Percentiles rank a stretch among this genome's conserved stretches.
These are phyloP conservation scores for Endomychus coccineus DNA, from an alignment of 2,888 invertebrate species.

Conservation along the genomic window DNA sequence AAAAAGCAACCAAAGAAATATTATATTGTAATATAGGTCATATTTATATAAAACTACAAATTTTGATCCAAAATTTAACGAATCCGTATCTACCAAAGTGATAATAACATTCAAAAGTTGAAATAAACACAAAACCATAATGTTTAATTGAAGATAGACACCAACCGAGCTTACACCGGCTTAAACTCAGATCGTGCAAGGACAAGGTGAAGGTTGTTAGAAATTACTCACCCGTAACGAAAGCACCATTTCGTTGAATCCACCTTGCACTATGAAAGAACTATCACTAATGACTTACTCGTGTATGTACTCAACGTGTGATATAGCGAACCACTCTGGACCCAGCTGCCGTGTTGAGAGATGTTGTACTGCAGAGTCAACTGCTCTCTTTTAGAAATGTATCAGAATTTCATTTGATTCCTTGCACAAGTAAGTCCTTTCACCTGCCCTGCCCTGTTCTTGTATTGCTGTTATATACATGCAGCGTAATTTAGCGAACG, in stretches of 20 bases:
- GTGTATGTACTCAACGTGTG: no score
- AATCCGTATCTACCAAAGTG: no score
- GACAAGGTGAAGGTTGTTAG: slow-evolving; percentile 27
- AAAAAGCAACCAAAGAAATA: no score
- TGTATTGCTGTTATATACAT: slow-evolving; percentile 1
- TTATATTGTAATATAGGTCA: no score
- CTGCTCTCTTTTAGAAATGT: slow-evolving; percentile 41
- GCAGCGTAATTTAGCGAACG: no score
- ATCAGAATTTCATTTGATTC: slow-evolving; percentile 39
- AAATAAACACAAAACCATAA: no score
- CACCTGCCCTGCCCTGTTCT: slow-evolving; percentile 36
- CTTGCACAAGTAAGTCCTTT: slow-evolving; percentile 33
- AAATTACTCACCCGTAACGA: slow-evolving; percentile 30
- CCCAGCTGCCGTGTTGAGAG: slow-evolving; percentile 17
- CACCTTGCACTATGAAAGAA: slow-evolving; percentile 28
- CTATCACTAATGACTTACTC: slow-evolving; percentile 35
- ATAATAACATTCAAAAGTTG: no score
- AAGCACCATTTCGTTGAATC: slow-evolving; percentile 28
- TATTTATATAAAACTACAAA: no score
- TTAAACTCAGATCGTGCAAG: slow-evolving; percentile 1
- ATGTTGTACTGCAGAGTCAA: slow-evolving; percentile 29
- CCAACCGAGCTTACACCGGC: no score
- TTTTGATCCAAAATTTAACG: no score
- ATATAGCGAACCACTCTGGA: slow-evolving; percentile 9
- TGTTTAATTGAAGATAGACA: no score